Conservation (phyloP, 1,140 invertebrate species). For the Kradibia gibbosae region DNA sequence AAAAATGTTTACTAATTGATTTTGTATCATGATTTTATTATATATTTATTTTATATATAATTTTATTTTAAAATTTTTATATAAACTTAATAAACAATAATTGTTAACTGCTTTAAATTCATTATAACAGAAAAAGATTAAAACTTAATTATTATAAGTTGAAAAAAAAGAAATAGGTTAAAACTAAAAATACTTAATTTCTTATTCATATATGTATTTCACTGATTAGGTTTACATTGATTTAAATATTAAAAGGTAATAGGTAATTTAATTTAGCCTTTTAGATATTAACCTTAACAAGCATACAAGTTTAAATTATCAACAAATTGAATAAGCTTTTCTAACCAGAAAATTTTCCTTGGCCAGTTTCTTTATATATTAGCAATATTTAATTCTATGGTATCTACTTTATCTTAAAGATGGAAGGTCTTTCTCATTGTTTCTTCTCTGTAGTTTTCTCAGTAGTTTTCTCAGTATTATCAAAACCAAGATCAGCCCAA, state of each 20-base stretch:
- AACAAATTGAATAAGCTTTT: conserved; percentile 14
- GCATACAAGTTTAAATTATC: neutral
- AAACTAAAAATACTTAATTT: conserved; percentile 12
- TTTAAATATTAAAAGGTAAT: conserved; percentile 12
- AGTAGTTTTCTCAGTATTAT: conserved; percentile 52
- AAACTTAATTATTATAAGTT: neutral
- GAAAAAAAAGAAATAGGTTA: neutral
- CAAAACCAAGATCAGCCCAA: conserved; percentile 88
- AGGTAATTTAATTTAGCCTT: neutral
- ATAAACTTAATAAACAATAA: neutral
- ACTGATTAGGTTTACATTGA: neutral
- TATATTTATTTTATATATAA: no score
- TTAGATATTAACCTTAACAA: conserved; percentile 38
- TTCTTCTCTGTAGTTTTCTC: conserved; percentile 46
- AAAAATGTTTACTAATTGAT: no score
- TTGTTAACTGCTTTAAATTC: neutral
- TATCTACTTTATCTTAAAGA: conserved; percentile 43
- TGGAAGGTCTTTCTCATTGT: conserved; percentile 46
- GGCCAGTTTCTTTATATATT: conserved; percentile 12
- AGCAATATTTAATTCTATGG: conserved; percentile 37
- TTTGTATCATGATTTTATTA: no score
- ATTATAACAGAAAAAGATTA: neutral
- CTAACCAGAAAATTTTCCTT: conserved; percentile 36
- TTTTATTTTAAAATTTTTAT: no score
- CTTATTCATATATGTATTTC: conserved; percentile 1